Evolutionary conservation across 2,888 invertebrate species (phyloP).

Genomic region (Melieria omissa): DNA sequence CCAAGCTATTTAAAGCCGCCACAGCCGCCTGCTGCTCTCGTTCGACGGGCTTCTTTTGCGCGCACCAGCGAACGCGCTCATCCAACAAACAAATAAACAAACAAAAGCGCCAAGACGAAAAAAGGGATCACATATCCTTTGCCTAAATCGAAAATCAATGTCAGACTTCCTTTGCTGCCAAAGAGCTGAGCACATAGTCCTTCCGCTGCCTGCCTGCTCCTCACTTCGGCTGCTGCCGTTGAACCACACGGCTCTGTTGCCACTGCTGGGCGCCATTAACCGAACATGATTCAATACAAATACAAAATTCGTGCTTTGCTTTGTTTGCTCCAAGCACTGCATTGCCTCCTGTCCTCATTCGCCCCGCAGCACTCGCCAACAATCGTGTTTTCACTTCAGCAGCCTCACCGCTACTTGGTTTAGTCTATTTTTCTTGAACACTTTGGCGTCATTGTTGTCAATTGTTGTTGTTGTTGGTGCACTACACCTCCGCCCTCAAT

Average conservation of each 20-base stretch:
- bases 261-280: background rate
- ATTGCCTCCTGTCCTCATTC: too few species aligned
- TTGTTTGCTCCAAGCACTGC: too few species aligned
- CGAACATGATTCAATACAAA: slow-evolving; percentile 13
- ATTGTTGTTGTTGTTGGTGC: background rate
- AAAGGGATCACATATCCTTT: background rate
- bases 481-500: background rate
- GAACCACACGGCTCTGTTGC: background rate
- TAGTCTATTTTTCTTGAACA: slow-evolving; percentile 8
- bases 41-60: too few species aligned
- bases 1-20: too few species aligned
- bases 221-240: background rate
- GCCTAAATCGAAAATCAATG: slow-evolving; percentile 39
- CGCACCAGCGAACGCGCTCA: too few species aligned
- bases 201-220: background rate
- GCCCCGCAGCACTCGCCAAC: too few species aligned
- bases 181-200: background rate
- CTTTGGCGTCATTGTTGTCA: background rate
- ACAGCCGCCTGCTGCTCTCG: too few species aligned
- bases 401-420: background rate
- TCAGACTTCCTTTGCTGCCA: slow-evolving; percentile 17
- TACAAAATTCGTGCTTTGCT: slow-evolving; percentile 8
- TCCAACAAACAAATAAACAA: background rate
- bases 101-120: background rate
- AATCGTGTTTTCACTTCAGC: too few species aligned